These are phyloP conservation scores for Drosophila miranda DNA, from an alignment of 1,140 invertebrate genomes.

Conservation along the genomic window DNA sequence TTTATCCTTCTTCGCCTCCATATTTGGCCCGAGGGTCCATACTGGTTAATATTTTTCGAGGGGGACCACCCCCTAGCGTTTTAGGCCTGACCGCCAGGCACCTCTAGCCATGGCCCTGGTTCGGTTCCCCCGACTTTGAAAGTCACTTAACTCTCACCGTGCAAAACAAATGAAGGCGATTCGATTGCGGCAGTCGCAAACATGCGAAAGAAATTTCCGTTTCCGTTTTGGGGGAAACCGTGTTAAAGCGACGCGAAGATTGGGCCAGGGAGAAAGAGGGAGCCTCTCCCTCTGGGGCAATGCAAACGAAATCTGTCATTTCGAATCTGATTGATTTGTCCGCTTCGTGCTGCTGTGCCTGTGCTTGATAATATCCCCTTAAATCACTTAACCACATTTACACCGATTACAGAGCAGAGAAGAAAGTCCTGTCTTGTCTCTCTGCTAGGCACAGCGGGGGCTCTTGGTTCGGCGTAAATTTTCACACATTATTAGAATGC, in stretches of 20 bases:
- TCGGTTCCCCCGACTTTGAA: background rate
- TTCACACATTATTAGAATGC: slow-evolving; percentile 71
- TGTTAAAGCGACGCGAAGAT: slow-evolving; percentile 64
- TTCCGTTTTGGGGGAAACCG: slow-evolving; percentile 55
- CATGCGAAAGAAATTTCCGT: slow-evolving; percentile 72
- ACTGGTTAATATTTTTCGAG: too few species aligned
- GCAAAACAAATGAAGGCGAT: slow-evolving; percentile 38
- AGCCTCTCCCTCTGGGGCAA: slow-evolving; percentile 9
- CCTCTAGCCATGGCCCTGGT: too few species aligned
- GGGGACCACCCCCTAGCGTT: too few species aligned
- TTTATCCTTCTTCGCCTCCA: too few species aligned
- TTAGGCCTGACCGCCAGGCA: too few species aligned
- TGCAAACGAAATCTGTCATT: slow-evolving; percentile 54
- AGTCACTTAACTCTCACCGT: slow-evolving; percentile 32
- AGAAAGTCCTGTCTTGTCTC: slow-evolving; percentile 10
- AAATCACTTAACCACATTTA: slow-evolving; percentile 76
- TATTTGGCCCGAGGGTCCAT: too few species aligned
- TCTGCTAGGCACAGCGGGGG: slow-evolving; percentile 46
- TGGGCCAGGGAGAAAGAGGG: slow-evolving; percentile 8
- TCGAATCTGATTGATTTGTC: slow-evolving; percentile 60
- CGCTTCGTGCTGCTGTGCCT: slow-evolving; percentile 17
- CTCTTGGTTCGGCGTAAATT: slow-evolving; percentile 65
- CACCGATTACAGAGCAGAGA: slow-evolving; percentile 55
- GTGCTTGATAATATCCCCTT: slow-evolving; percentile 50
- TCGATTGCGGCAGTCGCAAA: slow-evolving; percentile 41